Evolutionary conservation across 2,888 invertebrate genomes (phyloP).

Genomic region (Rhagophthalmus giganteus): DNA sequence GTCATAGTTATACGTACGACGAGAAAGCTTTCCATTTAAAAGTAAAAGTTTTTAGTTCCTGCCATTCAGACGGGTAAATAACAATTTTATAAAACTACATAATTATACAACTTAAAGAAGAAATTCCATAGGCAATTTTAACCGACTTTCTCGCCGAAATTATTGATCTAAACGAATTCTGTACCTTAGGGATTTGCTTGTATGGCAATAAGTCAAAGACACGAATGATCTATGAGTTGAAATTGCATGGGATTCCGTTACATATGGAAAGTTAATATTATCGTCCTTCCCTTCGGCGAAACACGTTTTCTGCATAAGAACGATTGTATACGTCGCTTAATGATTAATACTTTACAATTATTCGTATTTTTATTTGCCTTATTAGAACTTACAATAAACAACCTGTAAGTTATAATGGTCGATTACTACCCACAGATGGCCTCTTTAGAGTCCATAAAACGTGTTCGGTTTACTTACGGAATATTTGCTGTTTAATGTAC

Average conservation of each 20-base stretch:
- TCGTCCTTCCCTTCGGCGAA: conserved; percentile 21
- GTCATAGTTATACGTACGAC: too few relatives aligned
- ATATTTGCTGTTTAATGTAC: too few relatives aligned
- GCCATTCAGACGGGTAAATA: too few relatives aligned
- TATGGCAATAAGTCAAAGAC: neutral
- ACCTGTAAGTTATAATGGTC: conserved; percentile 3
- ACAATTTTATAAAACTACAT: neutral
- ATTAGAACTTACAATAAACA: conserved; percentile 7
- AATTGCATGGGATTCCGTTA: conserved; percentile 4
- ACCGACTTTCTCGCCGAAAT: neutral
- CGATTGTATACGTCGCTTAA: conserved; percentile 7
- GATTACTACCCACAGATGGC: conserved; percentile 13
- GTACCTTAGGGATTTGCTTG: neutral
- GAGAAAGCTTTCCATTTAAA: too few relatives aligned
- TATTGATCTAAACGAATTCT: neutral
- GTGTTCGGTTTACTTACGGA: conserved; percentile 2
- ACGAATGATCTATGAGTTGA: neutral
- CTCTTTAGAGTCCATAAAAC: conserved; percentile 12
- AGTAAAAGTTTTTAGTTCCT: too few relatives aligned
- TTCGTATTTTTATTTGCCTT: conserved; percentile 13
- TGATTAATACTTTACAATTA: conserved; percentile 17
- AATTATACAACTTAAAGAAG: neutral
- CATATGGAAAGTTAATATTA: conserved; percentile 13
- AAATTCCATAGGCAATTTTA: neutral
- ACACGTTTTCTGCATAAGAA: conserved; percentile 19